Conservation (phyloP, 2,888 invertebrate genomes). For the Xylota sylvarum region DNA sequence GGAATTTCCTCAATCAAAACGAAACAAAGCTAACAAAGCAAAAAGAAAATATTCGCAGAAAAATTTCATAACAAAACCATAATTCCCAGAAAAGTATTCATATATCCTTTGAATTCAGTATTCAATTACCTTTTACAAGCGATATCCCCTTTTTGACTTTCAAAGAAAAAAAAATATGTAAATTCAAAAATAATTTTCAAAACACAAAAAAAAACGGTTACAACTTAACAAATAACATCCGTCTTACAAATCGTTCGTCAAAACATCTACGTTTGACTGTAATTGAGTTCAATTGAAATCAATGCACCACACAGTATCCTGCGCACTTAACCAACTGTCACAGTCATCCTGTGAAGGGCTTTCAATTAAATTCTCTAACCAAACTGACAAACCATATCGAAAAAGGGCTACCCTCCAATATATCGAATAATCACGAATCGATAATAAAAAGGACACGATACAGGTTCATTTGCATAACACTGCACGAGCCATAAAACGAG, state of each 20-base stretch:
- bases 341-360: constrained; percentile 49
- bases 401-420: constrained; percentile 40
- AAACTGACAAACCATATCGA: constrained; percentile 76
- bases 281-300: constrained; percentile 74
- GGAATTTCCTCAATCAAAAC: constrained; percentile 23
- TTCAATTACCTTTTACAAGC: constrained; percentile 57
- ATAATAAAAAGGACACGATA: constrained; percentile 59
- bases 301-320: constrained; percentile 30
- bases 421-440: constrained; percentile 72
- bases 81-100: constrained; percentile 20
- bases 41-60: constrained; percentile 49
- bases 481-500: constrained; percentile 72
- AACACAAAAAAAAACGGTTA: constrained; percentile 66
- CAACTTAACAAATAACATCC: constrained; percentile 56
- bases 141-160: constrained; percentile 61
- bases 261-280: constrained; percentile 61
- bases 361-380: constrained; percentile 74
- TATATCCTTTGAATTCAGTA: constrained; percentile 4
- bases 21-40: constrained; percentile 14
- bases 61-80: constrained; percentile 36
- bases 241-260: constrained; percentile 69
- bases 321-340: constrained; percentile 61
- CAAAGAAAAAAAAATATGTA: constrained; percentile 38
- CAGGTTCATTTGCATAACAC: constrained; percentile 76
- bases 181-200: constrained; percentile 28